phyloP scores from a whole-genome alignment of 2,113 vertebrate species.

The Symphodus melops region DNA sequence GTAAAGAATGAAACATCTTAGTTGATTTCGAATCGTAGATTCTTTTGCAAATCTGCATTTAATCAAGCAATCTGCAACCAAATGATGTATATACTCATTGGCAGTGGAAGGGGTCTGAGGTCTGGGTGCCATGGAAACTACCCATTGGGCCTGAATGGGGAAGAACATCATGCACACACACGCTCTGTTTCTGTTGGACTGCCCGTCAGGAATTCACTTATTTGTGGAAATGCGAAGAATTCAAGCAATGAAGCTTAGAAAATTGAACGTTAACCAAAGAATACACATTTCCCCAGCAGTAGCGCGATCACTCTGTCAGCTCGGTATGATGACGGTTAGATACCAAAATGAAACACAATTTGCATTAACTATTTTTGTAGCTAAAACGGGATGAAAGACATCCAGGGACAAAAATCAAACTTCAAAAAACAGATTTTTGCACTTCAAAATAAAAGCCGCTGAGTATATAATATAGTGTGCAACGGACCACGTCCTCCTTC shows the following conservation, averaged over 20 bases:
- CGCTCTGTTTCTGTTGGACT: conserved; percentile 81
- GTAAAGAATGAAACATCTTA: too few relatives aligned
- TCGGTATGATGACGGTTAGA: background rate
- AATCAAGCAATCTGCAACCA: background rate
- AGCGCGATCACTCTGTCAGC: conserved; percentile 36
- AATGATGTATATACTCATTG: conserved; percentile 25
- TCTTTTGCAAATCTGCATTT: background rate
- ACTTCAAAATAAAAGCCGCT: conserved; percentile 21
- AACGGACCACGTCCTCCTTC: conserved; percentile 35
- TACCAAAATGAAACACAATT: background rate
- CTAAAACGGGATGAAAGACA: background rate
- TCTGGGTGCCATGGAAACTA: conserved; percentile 71
- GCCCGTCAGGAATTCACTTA: conserved; percentile 76
- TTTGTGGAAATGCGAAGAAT: conserved; percentile 85
- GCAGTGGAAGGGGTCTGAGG: conserved; percentile 63
- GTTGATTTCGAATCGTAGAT: too few relatives aligned
- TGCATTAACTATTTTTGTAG: conserved; percentile 17
- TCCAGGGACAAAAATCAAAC: background rate
- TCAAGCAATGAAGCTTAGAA: conserved; percentile 75
- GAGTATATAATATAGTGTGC: conserved; percentile 1
- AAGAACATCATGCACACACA: conserved; percentile 58
- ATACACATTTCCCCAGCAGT: conserved; percentile 55
- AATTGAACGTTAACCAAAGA: conserved; percentile 67
- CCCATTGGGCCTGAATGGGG: conserved; percentile 65
- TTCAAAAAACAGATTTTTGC: conserved; percentile 28